Conservation (phyloP, 2,888 invertebrate genomes). For the Malacosoma neustria region DNA sequence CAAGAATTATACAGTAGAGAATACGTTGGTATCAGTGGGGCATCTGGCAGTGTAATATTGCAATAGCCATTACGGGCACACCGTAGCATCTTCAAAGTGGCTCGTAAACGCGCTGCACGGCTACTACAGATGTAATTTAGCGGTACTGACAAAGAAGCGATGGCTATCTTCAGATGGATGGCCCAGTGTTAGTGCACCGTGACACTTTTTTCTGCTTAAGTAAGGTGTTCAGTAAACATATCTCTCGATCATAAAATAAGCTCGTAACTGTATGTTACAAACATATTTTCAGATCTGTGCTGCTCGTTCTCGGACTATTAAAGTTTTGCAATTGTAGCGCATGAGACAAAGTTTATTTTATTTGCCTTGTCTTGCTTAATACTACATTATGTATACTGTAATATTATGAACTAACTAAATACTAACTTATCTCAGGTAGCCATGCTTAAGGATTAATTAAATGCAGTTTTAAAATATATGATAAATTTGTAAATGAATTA, state of each 20-base stretch:
- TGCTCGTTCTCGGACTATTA: constrained; percentile 33
- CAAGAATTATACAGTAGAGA: constrained; percentile 62
- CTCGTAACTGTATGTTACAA: constrained; percentile 36
- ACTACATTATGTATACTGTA: not conserved
- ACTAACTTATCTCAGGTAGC: too few relatives aligned
- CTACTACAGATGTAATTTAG: constrained; percentile 72
- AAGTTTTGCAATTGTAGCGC: constrained; percentile 37
- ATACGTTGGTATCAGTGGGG: constrained; percentile 57
- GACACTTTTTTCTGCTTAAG: constrained; percentile 60
- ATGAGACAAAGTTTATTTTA: not conserved
- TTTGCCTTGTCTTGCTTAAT: not conserved
- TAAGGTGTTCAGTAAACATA: constrained; percentile 63
- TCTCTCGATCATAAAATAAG: constrained; percentile 40
- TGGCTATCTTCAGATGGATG: constrained; percentile 63
- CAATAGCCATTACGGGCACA: constrained; percentile 67
- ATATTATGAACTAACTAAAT: too few relatives aligned
- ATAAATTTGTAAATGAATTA: too few relatives aligned
- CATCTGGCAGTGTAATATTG: constrained; percentile 69
- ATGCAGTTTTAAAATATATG: too few relatives aligned
- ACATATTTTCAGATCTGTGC: constrained; percentile 40
- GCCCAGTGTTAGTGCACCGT: constrained; percentile 47
- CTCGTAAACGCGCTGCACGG: constrained; percentile 67
- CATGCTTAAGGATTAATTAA: too few relatives aligned
- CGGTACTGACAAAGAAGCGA: constrained; percentile 67
- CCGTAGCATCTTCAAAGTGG: constrained; percentile 65